phyloP scores from a whole-genome alignment of 2,113 vertebrate species.

The Gambusia affinis region DNA sequence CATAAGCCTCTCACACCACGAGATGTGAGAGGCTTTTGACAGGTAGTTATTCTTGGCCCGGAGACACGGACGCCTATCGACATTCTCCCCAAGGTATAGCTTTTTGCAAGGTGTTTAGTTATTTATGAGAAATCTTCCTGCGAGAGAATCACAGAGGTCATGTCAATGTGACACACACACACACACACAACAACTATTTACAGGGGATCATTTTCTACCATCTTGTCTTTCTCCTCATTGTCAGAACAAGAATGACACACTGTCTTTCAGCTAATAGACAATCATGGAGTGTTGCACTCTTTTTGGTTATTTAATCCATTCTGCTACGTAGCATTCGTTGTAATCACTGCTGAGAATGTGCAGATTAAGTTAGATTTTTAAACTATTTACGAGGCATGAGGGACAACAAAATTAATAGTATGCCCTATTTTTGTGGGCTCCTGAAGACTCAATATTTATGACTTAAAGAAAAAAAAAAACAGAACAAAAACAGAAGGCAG shows the following conservation, averaged over 20 bases:
- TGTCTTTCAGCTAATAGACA: constrained; percentile 30
- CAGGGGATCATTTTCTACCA: constrained; percentile 15
- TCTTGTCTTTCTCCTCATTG: not conserved
- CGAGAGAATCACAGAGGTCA: constrained; percentile 70
- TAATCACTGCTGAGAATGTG: constrained; percentile 33
- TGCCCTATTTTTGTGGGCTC: constrained; percentile 1
- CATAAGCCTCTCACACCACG: constrained; percentile 15
- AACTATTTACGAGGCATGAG: constrained; percentile 34
- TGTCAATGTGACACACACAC: constrained; percentile 59
- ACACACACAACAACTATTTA: constrained; percentile 8
- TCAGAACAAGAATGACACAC: constrained; percentile 22
- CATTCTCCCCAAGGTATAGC: constrained; percentile 47
- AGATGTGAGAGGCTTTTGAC: constrained; percentile 35
- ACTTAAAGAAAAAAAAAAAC: not conserved
- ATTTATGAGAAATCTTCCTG: constrained; percentile 71
- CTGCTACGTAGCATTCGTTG: constrained; percentile 24
- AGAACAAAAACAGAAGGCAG: not conserved
- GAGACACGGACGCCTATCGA: constrained; percentile 45
- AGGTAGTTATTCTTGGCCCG: constrained; percentile 57
- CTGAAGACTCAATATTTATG: not conserved
- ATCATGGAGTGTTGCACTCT: not conserved
- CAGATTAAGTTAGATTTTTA: constrained; percentile 24
- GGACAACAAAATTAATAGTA: not conserved
- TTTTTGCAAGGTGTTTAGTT: constrained; percentile 72
- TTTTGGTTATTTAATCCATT: constrained; percentile 11